These are phyloP conservation scores for Dendrolimus punctatus DNA, from an alignment of 1,140 invertebrate genomes.

Conservation along the genomic window DNA sequence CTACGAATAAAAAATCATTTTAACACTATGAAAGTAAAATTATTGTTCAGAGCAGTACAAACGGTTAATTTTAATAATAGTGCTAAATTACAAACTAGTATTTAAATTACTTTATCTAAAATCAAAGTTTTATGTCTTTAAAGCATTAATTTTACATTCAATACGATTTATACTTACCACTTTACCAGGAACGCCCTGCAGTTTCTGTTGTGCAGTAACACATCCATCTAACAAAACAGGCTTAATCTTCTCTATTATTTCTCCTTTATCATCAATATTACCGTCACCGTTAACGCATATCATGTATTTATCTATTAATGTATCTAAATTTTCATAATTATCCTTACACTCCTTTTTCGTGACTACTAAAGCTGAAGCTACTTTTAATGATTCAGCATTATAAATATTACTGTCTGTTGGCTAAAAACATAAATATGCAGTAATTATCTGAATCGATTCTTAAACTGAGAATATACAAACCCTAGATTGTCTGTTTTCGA, in stretches of 20 bases:
- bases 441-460: conserved; percentile 4
- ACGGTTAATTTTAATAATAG: background rate
- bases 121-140: background rate
- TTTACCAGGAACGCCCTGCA: background rate
- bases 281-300: conserved; percentile 15
- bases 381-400: conserved; percentile 9
- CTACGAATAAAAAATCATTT: too few species aligned
- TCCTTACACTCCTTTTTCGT: conserved; percentile 11
- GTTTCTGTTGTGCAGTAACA: background rate
- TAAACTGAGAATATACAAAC: background rate
- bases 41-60: too few species aligned
- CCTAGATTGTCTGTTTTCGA: background rate
- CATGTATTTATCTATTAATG: conserved; percentile 20
- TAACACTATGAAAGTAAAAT: too few species aligned
- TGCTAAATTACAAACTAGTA: conserved; percentile 7
- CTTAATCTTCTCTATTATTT: conserved; percentile 1
- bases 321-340: background rate
- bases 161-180: conserved; percentile 1
- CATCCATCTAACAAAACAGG: conserved; percentile 4
- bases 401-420: background rate
- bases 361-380: conserved; percentile 7
- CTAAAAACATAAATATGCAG: too few species aligned
- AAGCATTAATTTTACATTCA: background rate
- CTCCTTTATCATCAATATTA: conserved; percentile 11
- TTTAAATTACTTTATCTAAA: background rate